Percentiles rank a stretch among this genome's conserved stretches.
phyloP scores from a whole-genome alignment of 2,888 invertebrate genomes.

The Rotaria magnacalcarata region DNA sequence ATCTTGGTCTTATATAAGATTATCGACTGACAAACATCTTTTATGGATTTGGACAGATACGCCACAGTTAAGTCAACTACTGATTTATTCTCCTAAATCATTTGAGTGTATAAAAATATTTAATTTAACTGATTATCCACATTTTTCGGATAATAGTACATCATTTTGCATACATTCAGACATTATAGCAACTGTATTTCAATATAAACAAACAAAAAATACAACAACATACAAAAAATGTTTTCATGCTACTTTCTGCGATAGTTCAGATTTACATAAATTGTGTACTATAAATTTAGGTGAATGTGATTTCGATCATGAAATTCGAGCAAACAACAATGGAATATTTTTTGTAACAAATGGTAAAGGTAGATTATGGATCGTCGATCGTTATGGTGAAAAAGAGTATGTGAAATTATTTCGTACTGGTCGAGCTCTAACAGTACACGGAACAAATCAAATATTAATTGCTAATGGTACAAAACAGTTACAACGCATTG shows the following conservation, averaged over 20 bases:
- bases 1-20: conserved; percentile 9
- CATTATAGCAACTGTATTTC: conserved; percentile 19
- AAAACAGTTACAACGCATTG: neutral
- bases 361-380: neutral
- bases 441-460: neutral
- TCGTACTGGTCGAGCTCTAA: conserved; percentile 4
- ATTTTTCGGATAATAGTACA: conserved; percentile 14
- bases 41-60: neutral
- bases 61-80: neutral
- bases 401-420: conserved; percentile 5
- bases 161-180: neutral
- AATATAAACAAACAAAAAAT: neutral
- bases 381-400: neutral
- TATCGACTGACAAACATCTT: neutral
- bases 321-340: neutral
- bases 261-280: neutral
- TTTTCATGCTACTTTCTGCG: neutral
- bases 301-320: conserved; percentile 35
- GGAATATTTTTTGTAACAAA: conserved; percentile 11
- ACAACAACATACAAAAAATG: neutral
- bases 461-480: conserved; percentile 28
- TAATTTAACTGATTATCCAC: neutral
- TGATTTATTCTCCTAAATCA: neutral
- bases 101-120: neutral
- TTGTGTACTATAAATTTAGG: neutral